phyloP scores from a whole-genome alignment of 1,140 invertebrate species.

The Phymastichus coffea region DNA sequence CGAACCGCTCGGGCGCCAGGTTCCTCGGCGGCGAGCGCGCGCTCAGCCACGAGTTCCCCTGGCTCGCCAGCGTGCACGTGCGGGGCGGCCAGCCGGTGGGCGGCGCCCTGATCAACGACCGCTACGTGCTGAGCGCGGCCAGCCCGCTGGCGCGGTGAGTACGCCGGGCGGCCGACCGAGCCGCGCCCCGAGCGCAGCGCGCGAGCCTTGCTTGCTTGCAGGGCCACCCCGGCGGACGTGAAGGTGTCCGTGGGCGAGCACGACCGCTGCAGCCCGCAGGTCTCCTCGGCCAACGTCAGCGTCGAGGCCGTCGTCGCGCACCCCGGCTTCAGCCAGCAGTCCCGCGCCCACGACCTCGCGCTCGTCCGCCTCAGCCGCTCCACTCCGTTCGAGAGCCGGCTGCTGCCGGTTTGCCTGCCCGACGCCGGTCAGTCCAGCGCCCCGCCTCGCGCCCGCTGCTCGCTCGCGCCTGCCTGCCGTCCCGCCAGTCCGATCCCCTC shows the following conservation, averaged over 20 bases:
- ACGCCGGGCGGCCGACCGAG: background rate
- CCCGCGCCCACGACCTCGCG: slow-evolving; percentile 61
- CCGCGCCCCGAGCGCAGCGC: no score
- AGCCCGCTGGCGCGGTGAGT: slow-evolving; percentile 55
- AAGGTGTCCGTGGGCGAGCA: slow-evolving; percentile 59
- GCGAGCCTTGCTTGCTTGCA: slow-evolving; percentile 37
- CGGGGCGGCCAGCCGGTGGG: slow-evolving; percentile 39
- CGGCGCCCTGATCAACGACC: slow-evolving; percentile 60
- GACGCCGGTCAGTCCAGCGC: slow-evolving; percentile 55
- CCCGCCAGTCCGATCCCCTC: no score
- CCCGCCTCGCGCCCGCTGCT: no score
- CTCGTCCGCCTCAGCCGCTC: slow-evolving; percentile 58
- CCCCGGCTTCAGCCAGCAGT: slow-evolving; percentile 57
- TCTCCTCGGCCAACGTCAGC: slow-evolving; percentile 55
- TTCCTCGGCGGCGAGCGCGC: slow-evolving; percentile 54
- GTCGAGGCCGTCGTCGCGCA: slow-evolving; percentile 54
- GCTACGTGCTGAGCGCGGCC: slow-evolving; percentile 59
- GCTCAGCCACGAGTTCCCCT: slow-evolving; percentile 58
- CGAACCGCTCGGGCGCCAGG: slow-evolving; percentile 44
- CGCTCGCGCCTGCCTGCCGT: no score
- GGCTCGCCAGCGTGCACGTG: slow-evolving; percentile 55
- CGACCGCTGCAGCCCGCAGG: slow-evolving; percentile 55
- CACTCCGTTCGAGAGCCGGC: slow-evolving; percentile 56
- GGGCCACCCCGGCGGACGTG: slow-evolving; percentile 51
- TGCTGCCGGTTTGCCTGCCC: slow-evolving; percentile 63